Conservation (phyloP, 2,888 invertebrate genomes). For the Monoplex corrugatus region DNA sequence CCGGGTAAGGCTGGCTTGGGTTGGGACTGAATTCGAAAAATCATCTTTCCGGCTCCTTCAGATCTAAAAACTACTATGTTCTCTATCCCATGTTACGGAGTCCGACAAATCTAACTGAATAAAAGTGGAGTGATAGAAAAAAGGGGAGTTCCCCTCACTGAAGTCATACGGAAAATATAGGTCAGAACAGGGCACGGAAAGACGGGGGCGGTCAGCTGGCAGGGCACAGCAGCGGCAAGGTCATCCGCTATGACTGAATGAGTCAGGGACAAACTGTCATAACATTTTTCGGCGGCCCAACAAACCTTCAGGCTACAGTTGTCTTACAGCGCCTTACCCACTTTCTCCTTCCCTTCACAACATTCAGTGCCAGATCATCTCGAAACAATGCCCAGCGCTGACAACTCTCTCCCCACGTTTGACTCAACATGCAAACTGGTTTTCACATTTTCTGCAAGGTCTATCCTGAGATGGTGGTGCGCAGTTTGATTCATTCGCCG, state of each 20-base stretch:
- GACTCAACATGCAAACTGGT: too few relatives aligned
- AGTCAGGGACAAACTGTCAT: not conserved
- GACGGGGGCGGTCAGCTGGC: not conserved
- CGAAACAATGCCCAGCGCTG: not conserved
- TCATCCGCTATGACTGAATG: not conserved
- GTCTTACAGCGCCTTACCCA: too few relatives aligned
- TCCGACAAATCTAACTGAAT: not conserved
- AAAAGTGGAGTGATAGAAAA: not conserved
- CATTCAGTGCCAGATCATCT: conserved; percentile 6
- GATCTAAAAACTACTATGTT: too few relatives aligned
- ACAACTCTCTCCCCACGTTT: not conserved
- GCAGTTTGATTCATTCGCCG: not conserved
- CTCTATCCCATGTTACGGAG: too few relatives aligned
- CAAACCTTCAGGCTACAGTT: too few relatives aligned
- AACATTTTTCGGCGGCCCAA: too few relatives aligned
- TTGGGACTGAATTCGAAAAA: too few relatives aligned
- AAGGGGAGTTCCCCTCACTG: conserved; percentile 9
- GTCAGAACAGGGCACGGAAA: not conserved
- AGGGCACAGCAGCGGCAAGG: not conserved
- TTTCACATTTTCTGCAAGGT: too few relatives aligned
- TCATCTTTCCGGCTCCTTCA: too few relatives aligned
- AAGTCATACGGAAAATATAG: not conserved
- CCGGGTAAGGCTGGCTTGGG: too few relatives aligned
- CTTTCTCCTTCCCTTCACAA: not conserved
- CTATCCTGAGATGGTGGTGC: too few relatives aligned